Base-by-base conservation (phyloP, 2,113 vertebrate species). In the Pygoscelis antarcticus region DNA sequence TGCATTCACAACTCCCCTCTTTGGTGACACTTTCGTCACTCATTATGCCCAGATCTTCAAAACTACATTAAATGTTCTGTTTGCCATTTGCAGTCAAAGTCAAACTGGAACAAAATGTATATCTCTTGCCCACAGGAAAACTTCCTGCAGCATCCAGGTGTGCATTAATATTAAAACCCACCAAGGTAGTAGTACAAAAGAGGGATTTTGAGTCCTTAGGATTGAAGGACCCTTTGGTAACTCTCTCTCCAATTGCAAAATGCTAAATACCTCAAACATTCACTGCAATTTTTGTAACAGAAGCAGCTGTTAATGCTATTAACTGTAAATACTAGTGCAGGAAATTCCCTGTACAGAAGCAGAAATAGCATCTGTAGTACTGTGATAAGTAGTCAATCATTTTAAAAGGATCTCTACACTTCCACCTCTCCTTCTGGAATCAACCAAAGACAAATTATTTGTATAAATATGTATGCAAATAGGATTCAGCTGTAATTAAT, bases 311-410 rank as follows among this genome's bases (percentile, higher is more conserved):
- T 95, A 96, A 96, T 95, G 64, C 71, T 85, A 90, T 95, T 95
- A 95, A 83, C 82, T 86, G 82, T 75, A 94, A 97, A 91, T 83
- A 90, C 58, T 88, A 80, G 79, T 27, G 26, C 71, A 88, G 94
- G 87, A 97, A 96, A 97, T 94, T 92, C 95, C 91, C 93, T 80
- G 64, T 83, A 47, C 78, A 94, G 91, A 93, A 38, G 89, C 82
- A 96, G 89, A 96, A 97, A 96, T 92, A 94, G 84, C 90, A 96
- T 78, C 93, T 97, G 87, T 83, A 96, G 89, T 42, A 85, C 46
- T 60, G 42, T 77, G 94, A 96, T 94, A 96, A 95, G 74, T 36
- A 94, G 82, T 96, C 79, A 88, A 60, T 94, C 42, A 94, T 94
- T 96, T 91, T 83, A 71, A 90, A 96, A 93, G 32, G 38, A 78